Base-by-base conservation (phyloP, 2,888 invertebrate species). In the Cataglyphis altisquamis region DNA sequence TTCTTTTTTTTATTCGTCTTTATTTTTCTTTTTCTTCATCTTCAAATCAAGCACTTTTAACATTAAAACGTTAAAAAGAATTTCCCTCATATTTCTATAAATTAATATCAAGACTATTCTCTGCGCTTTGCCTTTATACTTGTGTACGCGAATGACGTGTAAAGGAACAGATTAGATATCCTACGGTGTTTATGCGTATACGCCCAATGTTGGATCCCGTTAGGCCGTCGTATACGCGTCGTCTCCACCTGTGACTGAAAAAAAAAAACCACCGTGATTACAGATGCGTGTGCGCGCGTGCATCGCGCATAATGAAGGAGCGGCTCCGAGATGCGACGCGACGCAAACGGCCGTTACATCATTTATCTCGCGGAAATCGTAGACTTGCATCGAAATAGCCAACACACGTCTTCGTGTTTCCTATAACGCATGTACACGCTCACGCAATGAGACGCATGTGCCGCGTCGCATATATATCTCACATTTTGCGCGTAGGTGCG, bases 311-410 rank as follows among this genome's bases (percentile, higher is more conserved):
- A 90, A 89, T 66, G 89, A 90, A 91, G 86, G 67, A 86, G 84
- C 84, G 74, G 86, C 78, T 41, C 55, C 21, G 55, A 77, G 78
- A 55, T 29, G 55, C 39, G 77, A 68, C 52, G 57, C 72, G 29
- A 57, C 57, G 72, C 73, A 45, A 72, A 85, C 77, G 81, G 85
- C 87, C 85, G 83, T 89, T 88, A 86, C 86, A 82, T 90, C 87
- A 86, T 90, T 89, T 88, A 91, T 91, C 88, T 84, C 82, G 82
- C 68, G 85, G 86, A 87, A 88, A 91, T 89, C 90, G 88, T 90
- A 88, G 86, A 87, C 84, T 83, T 82, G 62, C 83, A 87, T 90
- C 86, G 68, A 89, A 91, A 89, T 88, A 86, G 87, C 82, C 78
- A 84, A 86, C 84, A 3, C 68, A 41, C 67, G 83, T 84, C 75